Evolutionary conservation across 1,140 invertebrate genomes (phyloP).

Genomic region (Ptiloglossa arizonensis): DNA sequence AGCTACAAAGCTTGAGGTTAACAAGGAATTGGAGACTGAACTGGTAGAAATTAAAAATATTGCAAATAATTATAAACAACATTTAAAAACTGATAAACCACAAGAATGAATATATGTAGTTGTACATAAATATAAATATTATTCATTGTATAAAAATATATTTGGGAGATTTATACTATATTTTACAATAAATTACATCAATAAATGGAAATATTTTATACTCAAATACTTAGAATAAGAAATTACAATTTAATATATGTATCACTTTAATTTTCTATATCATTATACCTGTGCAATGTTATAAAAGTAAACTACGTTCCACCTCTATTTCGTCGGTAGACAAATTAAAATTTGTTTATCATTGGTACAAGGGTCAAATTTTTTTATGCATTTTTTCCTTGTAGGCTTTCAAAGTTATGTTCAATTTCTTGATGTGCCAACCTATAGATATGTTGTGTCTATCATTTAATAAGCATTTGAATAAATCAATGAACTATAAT

Average conservation of each 20-base stretch:
- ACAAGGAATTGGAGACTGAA: constrained; percentile 75
- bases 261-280: constrained; percentile 19
- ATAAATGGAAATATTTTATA: not conserved
- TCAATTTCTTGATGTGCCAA: too few species aligned
- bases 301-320: too few species aligned
- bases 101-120: constrained; percentile 46
- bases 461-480: too few species aligned
- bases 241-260: constrained; percentile 6
- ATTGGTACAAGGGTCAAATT: too few species aligned
- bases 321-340: too few species aligned
- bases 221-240: not conserved
- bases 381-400: too few species aligned
- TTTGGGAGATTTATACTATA: constrained; percentile 25
- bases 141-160: constrained; percentile 31
- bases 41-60: constrained; percentile 82
- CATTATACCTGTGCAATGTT: constrained; percentile 40
- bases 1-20: constrained; percentile 73
- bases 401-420: too few species aligned
- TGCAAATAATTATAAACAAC: constrained; percentile 82
- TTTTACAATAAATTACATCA: constrained; percentile 24
- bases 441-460: too few species aligned
- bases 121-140: constrained; percentile 44
- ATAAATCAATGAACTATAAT: too few species aligned
- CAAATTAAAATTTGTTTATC: too few species aligned
- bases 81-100: constrained; percentile 70